Conservation (phyloP, 1,140 invertebrate genomes). For the Himalopsyche phryganea region DNA sequence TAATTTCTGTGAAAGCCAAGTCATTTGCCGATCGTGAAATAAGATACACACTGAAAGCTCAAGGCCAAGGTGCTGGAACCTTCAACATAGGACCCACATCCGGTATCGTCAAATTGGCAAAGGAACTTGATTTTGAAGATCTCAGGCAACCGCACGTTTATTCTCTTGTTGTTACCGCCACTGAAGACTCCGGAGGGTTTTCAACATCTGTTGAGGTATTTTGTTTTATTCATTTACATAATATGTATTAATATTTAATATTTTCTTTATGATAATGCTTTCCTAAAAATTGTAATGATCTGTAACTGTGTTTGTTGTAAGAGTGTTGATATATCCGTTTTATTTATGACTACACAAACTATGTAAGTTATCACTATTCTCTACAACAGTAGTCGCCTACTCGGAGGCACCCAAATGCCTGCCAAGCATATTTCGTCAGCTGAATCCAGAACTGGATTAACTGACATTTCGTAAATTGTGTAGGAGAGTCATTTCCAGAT, state of each 20-base stretch:
- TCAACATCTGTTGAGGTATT: conserved; percentile 88
- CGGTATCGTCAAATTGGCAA: conserved; percentile 90
- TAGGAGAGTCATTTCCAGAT: too few species aligned
- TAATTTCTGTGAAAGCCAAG: conserved; percentile 94
- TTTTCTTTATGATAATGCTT: too few species aligned
- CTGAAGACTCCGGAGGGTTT: conserved; percentile 93
- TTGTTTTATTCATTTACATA: not conserved
- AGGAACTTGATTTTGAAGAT: conserved; percentile 94
- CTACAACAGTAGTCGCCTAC: too few species aligned
- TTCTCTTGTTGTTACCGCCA: conserved; percentile 86
- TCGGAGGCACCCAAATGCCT: too few species aligned
- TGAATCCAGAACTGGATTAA: too few species aligned
- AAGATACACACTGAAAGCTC: conserved; percentile 87
- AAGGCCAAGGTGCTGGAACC: conserved; percentile 90
- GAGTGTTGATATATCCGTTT: too few species aligned
- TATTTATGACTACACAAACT: too few species aligned
- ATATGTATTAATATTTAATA: not conserved
- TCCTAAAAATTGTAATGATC: too few species aligned
- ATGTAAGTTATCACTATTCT: too few species aligned
- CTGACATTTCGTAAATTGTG: too few species aligned
- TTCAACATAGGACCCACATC: conserved; percentile 93
- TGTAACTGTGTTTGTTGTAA: too few species aligned
- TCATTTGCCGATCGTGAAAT: conserved; percentile 94
- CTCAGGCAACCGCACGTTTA: conserved; percentile 89
- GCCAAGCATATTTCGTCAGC: too few species aligned